phyloP scores from a whole-genome alignment of 1,140 invertebrate species.

The Aphelinus certus region DNA sequence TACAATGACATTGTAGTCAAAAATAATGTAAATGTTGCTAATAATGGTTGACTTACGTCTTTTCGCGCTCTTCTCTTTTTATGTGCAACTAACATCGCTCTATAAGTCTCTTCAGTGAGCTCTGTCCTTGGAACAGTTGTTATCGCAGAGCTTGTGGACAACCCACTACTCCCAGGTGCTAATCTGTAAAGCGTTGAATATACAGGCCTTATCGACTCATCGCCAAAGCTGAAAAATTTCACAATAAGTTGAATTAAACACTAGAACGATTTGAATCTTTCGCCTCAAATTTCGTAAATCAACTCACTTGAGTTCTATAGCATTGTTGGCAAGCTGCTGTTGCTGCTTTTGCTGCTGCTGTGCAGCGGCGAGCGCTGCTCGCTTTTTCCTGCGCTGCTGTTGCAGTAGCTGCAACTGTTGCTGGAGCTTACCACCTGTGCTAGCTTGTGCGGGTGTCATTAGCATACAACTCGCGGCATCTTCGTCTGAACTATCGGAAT shows the following conservation, averaged over 20 bases:
- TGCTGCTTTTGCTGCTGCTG: constrained; percentile 22
- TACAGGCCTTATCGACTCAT: constrained; percentile 62
- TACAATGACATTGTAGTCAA: no score
- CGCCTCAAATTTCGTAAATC: no score
- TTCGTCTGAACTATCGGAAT: constrained; percentile 18
- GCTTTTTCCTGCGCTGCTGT: constrained; percentile 72
- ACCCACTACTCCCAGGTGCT: constrained; percentile 64
- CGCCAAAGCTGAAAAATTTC: constrained; percentile 42
- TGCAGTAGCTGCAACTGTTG: constrained; percentile 34
- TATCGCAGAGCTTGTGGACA: neutral
- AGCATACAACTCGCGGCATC: constrained; percentile 29
- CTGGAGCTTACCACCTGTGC: constrained; percentile 36
- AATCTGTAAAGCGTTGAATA: constrained; percentile 65
- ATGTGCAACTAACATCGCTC: constrained; percentile 73
- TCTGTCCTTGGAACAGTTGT: constrained; percentile 61
- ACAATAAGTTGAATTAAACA: no score
- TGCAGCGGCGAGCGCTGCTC: constrained; percentile 74
- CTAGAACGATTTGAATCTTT: no score
- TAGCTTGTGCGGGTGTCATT: constrained; percentile 51
- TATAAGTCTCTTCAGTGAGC: constrained; percentile 76
- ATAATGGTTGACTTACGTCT: constrained; percentile 60
- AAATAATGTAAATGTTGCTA: no score
- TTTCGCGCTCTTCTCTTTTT: constrained; percentile 70
- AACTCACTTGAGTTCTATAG: no score
- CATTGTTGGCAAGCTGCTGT: constrained; percentile 1